phyloP scores from a whole-genome alignment of 37 sponge, comb jelly and placozoan genomes.

The Eunapius fragilis region DNA sequence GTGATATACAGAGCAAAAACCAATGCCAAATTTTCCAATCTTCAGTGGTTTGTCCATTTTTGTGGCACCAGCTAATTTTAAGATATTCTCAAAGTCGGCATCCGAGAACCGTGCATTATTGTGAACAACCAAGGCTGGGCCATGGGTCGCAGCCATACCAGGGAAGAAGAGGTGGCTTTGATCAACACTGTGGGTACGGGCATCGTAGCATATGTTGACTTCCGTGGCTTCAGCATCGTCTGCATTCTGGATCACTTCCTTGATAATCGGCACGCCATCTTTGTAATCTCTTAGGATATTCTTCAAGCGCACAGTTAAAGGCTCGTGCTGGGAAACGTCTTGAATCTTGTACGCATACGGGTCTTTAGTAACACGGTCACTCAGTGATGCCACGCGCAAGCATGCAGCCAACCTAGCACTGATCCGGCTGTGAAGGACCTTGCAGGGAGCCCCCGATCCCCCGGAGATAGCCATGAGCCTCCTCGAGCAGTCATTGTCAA shows the following conservation, averaged over 20 bases:
- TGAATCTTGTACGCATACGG: neutral
- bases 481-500: constrained; percentile 37
- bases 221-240: constrained; percentile 53
- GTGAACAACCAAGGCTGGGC: constrained; percentile 31
- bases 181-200: neutral
- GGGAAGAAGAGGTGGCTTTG: neutral
- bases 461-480: neutral
- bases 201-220: constrained; percentile 20
- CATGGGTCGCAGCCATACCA: constrained; percentile 25
- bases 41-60: constrained; percentile 34
- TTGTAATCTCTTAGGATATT: constrained; percentile 50
- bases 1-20: constrained; percentile 48
- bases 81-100: constrained; percentile 60
- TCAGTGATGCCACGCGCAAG: constrained; percentile 31
- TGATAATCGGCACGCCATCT: constrained; percentile 40
- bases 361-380: neutral
- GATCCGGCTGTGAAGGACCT: neutral
- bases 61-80: constrained; percentile 50
- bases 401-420: neutral
- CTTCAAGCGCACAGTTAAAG: constrained; percentile 31
- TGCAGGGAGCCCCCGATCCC: neutral
- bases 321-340: constrained; percentile 51
- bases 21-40: constrained; percentile 69
- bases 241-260: constrained; percentile 51
- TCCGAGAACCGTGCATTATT: constrained; percentile 42